These are phyloP conservation scores for Carcharodon carcharias DNA, from an alignment of 2,797 vertebrate genomes.

Conservation along the genomic window DNA sequence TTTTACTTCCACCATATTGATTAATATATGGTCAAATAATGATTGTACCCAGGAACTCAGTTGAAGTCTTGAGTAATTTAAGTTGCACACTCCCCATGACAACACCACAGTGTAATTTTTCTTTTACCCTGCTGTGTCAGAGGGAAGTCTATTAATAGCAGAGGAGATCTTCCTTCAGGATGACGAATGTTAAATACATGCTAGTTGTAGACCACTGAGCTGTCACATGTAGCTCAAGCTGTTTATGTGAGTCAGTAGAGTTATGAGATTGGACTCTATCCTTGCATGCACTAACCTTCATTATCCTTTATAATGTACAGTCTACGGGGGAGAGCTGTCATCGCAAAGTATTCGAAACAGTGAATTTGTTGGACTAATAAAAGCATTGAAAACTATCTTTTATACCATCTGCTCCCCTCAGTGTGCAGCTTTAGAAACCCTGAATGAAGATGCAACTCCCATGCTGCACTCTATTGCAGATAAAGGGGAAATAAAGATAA, in stretches of 20 bases:
- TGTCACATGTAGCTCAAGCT: background rate
- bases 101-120: background rate
- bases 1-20: background rate
- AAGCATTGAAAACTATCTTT: background rate
- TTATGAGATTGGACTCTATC: background rate
- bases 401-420: background rate
- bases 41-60: background rate
- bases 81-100: no score
- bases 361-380: background rate
- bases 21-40: background rate
- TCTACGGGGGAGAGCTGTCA: background rate
- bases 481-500: constrained; percentile 1
- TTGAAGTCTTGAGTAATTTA: background rate
- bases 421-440: background rate
- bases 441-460: background rate
- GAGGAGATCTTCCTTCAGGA: background rate
- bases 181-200: background rate
- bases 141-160: background rate
- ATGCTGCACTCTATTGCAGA: background rate
- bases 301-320: background rate
- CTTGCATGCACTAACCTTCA: no score
- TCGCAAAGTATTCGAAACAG: background rate
- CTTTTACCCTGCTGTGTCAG: background rate
- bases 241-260: background rate
- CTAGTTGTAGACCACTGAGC: background rate